A percentile compares a stretch with the other conserved stretches of the same genome.
Evolutionary conservation across 1,140 invertebrate species (phyloP).

Genomic region (Drosophila navojoa): DNA sequence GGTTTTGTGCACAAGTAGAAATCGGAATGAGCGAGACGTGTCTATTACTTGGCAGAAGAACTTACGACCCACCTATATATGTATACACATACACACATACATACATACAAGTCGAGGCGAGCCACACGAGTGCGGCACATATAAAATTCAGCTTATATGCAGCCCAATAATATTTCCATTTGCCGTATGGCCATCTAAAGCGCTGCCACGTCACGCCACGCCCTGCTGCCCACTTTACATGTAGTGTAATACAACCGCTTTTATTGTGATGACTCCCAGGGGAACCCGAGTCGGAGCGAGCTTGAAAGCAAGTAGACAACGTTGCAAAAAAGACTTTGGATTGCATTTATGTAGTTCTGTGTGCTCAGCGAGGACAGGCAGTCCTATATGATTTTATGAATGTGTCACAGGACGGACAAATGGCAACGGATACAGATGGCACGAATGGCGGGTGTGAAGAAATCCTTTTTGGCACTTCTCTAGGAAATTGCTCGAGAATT

Average conservation of each 20-base stretch:
- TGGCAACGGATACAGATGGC: conserved; percentile 33
- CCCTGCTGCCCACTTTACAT: conserved; percentile 23
- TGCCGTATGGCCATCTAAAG: conserved; percentile 61
- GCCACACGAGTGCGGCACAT: conserved; percentile 31
- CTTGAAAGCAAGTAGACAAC: conserved; percentile 29
- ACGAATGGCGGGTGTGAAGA: conserved; percentile 49
- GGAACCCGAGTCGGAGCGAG: conserved; percentile 29
- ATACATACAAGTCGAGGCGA: not conserved
- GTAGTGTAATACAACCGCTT: conserved; percentile 51
- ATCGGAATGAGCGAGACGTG: conserved; percentile 25
- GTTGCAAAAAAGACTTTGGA: conserved; percentile 16
- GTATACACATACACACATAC: too few species aligned
- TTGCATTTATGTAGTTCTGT: conserved; percentile 28
- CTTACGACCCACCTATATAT: not conserved
- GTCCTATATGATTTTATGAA: conserved; percentile 73
- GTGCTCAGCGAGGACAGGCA: not conserved
- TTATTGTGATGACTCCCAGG: conserved; percentile 63
- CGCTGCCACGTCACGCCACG: conserved; percentile 14
- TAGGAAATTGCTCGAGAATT: conserved; percentile 63
- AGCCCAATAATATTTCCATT: conserved; percentile 81
- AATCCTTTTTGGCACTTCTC: conserved; percentile 73
- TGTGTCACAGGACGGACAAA: conserved; percentile 30
- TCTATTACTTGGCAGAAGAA: conserved; percentile 17
- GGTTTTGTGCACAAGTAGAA: conserved; percentile 15
- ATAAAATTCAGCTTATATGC: conserved; percentile 77